Percentiles rank a stretch among this genome's conserved stretches.
phyloP scores from a whole-genome alignment of 2,797 vertebrate species.

The Cossypha caffra region DNA sequence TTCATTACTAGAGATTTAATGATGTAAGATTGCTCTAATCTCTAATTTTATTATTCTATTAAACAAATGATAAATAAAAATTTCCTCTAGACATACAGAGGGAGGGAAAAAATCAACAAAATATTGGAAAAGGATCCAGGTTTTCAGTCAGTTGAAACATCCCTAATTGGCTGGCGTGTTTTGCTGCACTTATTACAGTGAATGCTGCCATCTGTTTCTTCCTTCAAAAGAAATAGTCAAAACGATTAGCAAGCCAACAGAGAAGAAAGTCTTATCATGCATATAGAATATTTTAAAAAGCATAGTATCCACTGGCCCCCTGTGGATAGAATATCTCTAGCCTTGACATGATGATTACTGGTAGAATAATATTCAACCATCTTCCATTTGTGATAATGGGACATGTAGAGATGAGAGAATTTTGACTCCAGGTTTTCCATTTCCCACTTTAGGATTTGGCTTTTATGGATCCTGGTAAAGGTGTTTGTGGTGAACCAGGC shows the following conservation, averaged over 20 bases:
- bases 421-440: background rate
- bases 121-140: constrained; percentile 19
- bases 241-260: constrained; percentile 37
- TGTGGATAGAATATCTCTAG: background rate
- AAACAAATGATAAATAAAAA: constrained; percentile 35
- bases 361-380: background rate
- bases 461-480: background rate
- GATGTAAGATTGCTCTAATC: background rate
- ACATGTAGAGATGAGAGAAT: background rate
- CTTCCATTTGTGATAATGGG: background rate
- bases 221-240: constrained; percentile 50
- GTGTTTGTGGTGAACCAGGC: background rate
- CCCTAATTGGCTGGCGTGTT: constrained; percentile 55
- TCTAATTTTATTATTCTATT: background rate
- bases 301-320: background rate
- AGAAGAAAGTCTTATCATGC: constrained; percentile 1
- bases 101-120: background rate
- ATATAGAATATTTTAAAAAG: background rate
- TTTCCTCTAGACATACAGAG: background rate
- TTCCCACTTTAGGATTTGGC: background rate
- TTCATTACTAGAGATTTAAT: background rate
- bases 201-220: constrained; percentile 66
- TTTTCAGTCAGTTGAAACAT: constrained; percentile 42
- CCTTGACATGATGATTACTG: constrained; percentile 1
- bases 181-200: constrained; percentile 40